Conservation (phyloP, 2,113 vertebrate genomes). For the Grammomys dolichurus region DNA sequence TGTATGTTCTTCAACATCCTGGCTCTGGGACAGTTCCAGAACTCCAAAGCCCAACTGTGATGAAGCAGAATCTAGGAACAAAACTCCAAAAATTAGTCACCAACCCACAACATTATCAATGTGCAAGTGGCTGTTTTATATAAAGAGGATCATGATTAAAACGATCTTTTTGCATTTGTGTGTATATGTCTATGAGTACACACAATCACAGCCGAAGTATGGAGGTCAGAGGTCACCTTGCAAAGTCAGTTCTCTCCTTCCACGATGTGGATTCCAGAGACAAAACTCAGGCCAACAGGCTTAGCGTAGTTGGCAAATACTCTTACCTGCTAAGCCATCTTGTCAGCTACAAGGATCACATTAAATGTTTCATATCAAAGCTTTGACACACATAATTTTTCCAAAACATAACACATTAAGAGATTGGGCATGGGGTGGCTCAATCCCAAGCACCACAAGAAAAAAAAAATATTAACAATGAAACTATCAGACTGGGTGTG, state of each 20-base stretch:
- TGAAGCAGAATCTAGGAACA: slow-evolving; percentile 85
- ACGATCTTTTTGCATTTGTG: not conserved
- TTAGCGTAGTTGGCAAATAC: not conserved
- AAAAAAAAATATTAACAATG: not conserved
- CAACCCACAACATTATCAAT: not conserved
- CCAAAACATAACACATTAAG: slow-evolving; percentile 29
- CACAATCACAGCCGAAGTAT: not conserved
- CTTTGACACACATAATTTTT: not conserved
- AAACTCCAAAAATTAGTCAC: slow-evolving; percentile 64
- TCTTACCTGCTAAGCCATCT: not conserved
- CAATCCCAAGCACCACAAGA: not conserved
- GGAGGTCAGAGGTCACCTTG: not conserved
- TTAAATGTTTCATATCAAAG: slow-evolving; percentile 53
- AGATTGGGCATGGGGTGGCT: not conserved
- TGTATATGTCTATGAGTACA: not conserved
- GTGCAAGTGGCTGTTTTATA: not conserved
- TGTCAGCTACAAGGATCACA: not conserved
- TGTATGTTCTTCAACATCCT: slow-evolving; percentile 88
- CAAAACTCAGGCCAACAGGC: not conserved
- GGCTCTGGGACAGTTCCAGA: slow-evolving; percentile 95
- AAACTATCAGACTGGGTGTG: not conserved
- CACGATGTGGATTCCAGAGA: not conserved
- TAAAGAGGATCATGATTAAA: not conserved
- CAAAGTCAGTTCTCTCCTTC: not conserved
- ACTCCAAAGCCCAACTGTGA: slow-evolving; percentile 91